These are phyloP conservation scores for Gymnodraco acuticeps DNA, from an alignment of 2,797 vertebrate species.

Conservation along the genomic window DNA sequence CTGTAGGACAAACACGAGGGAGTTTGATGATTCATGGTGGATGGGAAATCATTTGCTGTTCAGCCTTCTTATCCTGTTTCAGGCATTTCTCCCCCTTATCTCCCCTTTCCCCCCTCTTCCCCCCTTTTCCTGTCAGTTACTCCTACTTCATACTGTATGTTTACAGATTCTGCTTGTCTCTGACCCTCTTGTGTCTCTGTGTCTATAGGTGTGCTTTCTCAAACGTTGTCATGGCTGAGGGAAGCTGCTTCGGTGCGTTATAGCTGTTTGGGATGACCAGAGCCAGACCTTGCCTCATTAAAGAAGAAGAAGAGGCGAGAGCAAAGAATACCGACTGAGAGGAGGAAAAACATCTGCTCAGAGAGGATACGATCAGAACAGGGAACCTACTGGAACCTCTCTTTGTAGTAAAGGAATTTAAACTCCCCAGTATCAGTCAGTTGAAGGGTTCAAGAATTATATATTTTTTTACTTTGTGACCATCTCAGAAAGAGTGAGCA, in stretches of 20 bases:
- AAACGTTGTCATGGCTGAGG: conserved; percentile 61
- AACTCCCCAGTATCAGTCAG: conserved; percentile 16
- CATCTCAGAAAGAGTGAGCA: conserved; percentile 46
- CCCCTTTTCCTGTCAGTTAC: neutral
- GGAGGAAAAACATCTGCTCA: conserved; percentile 53
- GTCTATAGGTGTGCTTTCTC: conserved; percentile 38
- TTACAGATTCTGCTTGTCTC: neutral
- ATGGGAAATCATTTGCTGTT: conserved; percentile 48
- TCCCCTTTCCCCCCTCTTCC: neutral
- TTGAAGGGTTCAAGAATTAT: conserved; percentile 12
- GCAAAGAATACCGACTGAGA: conserved; percentile 37
- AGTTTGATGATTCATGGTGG: conserved; percentile 67
- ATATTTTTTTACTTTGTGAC: neutral
- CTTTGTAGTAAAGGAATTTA: conserved; percentile 56
- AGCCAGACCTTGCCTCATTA: conserved; percentile 11
- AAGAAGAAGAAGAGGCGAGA: conserved; percentile 19
- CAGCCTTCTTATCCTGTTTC: neutral
- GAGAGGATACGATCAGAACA: conserved; percentile 63
- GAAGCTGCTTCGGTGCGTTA: conserved; percentile 69
- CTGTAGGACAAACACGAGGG: conserved; percentile 33
- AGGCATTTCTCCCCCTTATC: neutral
- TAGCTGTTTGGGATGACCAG: conserved; percentile 51
- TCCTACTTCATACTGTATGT: conserved; percentile 7
- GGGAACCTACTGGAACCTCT: conserved; percentile 38
- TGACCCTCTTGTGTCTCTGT: conserved; percentile 51